Evolutionary conservation across 2,113 vertebrate genomes (phyloP).

Genomic region (Atrichornis clamosus): DNA sequence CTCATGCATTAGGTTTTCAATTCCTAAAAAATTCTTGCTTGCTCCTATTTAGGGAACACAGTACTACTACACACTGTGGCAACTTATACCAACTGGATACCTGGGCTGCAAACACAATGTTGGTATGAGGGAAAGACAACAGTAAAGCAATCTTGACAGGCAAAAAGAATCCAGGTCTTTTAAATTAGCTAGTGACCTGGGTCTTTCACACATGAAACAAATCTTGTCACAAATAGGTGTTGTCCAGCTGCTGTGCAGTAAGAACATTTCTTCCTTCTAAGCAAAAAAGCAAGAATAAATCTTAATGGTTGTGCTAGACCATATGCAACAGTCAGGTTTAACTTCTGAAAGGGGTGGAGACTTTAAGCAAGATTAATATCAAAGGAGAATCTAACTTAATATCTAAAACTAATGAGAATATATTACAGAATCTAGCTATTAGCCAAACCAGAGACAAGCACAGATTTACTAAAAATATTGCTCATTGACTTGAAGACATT

Average conservation of each 20-base stretch:
- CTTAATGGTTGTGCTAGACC: neutral
- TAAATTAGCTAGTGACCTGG: neutral
- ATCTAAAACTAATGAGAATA: neutral
- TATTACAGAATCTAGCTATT: neutral
- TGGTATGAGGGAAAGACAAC: neutral
- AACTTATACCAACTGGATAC: neutral
- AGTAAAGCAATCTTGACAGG: neutral
- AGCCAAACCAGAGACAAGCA: slow-evolving; percentile 15
- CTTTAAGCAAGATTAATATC: neutral
- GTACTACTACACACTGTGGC: neutral
- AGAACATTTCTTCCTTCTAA: neutral
- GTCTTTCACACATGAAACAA: neutral
- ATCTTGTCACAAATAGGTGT: neutral
- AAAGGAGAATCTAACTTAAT: neutral
- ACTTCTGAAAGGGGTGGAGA: neutral
- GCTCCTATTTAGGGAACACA: neutral
- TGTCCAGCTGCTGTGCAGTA: neutral
- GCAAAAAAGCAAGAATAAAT: neutral
- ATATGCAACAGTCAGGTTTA: neutral
- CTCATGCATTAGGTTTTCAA: neutral
- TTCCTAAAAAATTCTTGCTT: neutral
- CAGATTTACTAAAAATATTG: neutral
- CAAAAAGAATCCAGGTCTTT: neutral
- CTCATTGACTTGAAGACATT: neutral
- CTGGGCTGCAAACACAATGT: neutral